Conservation (phyloP, 2,797 vertebrate genomes). For the Ispidina picta region DNA sequence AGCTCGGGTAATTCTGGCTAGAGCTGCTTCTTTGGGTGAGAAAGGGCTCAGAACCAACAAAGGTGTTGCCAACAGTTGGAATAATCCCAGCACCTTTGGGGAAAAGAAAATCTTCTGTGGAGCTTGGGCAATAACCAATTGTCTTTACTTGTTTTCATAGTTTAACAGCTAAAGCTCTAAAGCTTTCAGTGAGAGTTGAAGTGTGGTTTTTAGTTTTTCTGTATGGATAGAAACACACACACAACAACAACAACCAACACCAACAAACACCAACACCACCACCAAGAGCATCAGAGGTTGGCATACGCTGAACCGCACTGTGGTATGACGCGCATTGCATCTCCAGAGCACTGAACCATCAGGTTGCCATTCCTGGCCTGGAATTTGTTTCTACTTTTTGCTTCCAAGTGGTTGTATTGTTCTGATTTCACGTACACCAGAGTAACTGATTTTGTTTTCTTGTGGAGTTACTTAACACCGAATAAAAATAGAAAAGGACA, state of each 20-base stretch:
- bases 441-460: constrained; percentile 98
- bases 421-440: constrained; percentile 95
- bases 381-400: constrained; percentile 79
- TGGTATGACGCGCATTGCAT: constrained; percentile 84
- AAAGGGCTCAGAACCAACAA: constrained; percentile 67
- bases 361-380: constrained; percentile 84
- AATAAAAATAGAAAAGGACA: constrained; percentile 93
- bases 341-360: constrained; percentile 83
- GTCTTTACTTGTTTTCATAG: constrained; percentile 76
- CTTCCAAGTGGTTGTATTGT: constrained; percentile 88
- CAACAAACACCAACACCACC: background rate
- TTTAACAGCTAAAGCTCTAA: constrained; percentile 77
- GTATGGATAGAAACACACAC: constrained; percentile 77
- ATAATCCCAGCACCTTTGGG: constrained; percentile 76
- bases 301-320: constrained; percentile 82
- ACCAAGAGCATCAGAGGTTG: constrained; percentile 76
- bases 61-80: constrained; percentile 74
- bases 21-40: constrained; percentile 74
- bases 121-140: constrained; percentile 72
- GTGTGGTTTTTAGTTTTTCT: constrained; percentile 82
- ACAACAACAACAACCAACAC: background rate
- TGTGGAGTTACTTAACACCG: constrained; percentile 99
- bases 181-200: constrained; percentile 80
- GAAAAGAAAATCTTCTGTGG: constrained; percentile 45
- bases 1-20: constrained; percentile 81